Percentiles rank a stretch among this genome's conserved stretches.
Evolutionary conservation across 2,888 invertebrate genomes (phyloP).

Genomic region (Pyralis farinalis): DNA sequence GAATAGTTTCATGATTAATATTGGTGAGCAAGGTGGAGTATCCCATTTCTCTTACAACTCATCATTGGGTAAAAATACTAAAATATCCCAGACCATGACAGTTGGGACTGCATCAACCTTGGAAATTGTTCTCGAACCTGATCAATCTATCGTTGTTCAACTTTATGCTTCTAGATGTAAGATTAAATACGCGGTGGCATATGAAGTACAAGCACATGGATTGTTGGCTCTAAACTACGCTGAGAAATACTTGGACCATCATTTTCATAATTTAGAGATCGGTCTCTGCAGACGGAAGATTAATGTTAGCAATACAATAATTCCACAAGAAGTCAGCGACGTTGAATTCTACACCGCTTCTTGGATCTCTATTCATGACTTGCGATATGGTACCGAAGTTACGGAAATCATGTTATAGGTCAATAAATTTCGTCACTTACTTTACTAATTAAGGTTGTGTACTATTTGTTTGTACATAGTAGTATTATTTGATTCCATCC

Average conservation of each 20-base stretch:
- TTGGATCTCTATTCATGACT: conserved; percentile 13
- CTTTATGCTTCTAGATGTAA: conserved; percentile 29
- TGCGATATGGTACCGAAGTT: background rate
- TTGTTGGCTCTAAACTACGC: conserved; percentile 24
- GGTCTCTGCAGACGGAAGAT: conserved; percentile 20
- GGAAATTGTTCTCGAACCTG: conserved; percentile 29
- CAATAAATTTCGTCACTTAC: conserved; percentile 1
- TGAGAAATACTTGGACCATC: conserved; percentile 21
- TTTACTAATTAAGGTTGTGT: background rate
- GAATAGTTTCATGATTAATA: conserved; percentile 25
- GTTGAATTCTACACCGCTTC: conserved; percentile 31
- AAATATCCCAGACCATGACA: conserved; percentile 22
- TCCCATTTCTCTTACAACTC: conserved; percentile 25
- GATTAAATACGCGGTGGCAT: conserved; percentile 23
- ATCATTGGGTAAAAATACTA: conserved; percentile 20
- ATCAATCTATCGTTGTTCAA: conserved; percentile 28
- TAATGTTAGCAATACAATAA: conserved; percentile 14
- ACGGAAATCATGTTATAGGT: conserved; percentile 10
- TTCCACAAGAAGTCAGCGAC: conserved; percentile 28
- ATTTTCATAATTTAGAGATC: conserved; percentile 26
- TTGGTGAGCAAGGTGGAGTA: conserved; percentile 11
- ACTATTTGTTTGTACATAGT: too few relatives aligned
- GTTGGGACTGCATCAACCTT: conserved; percentile 23
- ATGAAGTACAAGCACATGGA: conserved; percentile 25
- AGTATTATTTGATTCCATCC: too few relatives aligned